Percentiles rank a stretch among this genome's conserved stretches.
phyloP scores from a whole-genome alignment of 2,113 vertebrate species.

The Ammodytes marinus region DNA sequence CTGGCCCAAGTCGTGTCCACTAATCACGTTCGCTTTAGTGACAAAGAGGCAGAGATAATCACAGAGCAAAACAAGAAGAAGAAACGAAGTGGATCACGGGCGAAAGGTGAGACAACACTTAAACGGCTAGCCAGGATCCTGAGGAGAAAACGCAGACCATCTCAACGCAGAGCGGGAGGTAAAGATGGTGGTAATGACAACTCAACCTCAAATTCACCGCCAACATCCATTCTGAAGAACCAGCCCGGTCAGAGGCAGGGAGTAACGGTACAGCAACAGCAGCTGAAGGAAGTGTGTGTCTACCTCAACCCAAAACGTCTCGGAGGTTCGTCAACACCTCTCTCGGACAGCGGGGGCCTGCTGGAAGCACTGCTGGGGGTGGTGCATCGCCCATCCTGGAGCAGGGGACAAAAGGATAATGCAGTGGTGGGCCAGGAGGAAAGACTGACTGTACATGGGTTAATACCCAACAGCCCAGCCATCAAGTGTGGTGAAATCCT shows the following conservation, averaged over 20 bases:
- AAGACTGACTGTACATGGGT: constrained; percentile 90
- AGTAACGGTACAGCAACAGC: constrained; percentile 81
- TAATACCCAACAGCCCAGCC: constrained; percentile 92
- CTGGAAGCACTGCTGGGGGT: constrained; percentile 93
- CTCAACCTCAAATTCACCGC: constrained; percentile 65
- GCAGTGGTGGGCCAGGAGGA: constrained; percentile 77
- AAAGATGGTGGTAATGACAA: constrained; percentile 56
- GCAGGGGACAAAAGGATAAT: constrained; percentile 74
- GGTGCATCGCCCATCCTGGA: constrained; percentile 88
- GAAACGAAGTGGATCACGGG: constrained; percentile 26
- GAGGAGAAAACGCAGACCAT: constrained; percentile 84
- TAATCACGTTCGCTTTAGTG: constrained; percentile 93
- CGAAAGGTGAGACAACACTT: constrained; percentile 85
- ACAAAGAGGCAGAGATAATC: constrained; percentile 93
- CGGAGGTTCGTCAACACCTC: constrained; percentile 62
- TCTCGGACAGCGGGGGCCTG: constrained; percentile 83
- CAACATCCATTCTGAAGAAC: constrained; percentile 93
- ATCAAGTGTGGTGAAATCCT: constrained; percentile 91
- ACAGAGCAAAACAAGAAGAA: constrained; percentile 83
- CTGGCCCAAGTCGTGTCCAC: constrained; percentile 84
- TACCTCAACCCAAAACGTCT: constrained; percentile 94
- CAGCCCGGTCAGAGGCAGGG: constrained; percentile 83
- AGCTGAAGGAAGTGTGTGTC: constrained; percentile 90
- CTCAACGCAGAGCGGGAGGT: constrained; percentile 74
- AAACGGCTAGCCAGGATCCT: constrained; percentile 90